Evolutionary conservation across 2,113 vertebrate species (phyloP), one percentile per base, ranked within the genome.

Genomic region (Pomatorhinus ruficollis): DNA sequence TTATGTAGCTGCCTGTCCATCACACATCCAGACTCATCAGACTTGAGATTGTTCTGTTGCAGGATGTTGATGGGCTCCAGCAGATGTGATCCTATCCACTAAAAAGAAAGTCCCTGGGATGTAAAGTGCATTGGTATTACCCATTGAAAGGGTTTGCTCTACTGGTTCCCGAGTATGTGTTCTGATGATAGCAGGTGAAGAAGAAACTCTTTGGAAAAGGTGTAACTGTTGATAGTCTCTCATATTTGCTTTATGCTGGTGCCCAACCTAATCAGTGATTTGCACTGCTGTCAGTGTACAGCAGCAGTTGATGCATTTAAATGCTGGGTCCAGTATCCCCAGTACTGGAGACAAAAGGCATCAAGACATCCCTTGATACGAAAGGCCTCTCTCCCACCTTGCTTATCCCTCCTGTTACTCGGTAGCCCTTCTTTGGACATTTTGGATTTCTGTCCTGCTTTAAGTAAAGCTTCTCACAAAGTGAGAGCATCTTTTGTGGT

Each of bases 81-180:
- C 23, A 50, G 42, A 17, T 42, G 5, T 37, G 23, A 9, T 83
- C 35, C 53, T 40, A 54, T 17, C 7, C 57, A 42, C 30, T 42
- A 35, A 31, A 87, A 59, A 40, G 21, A 39, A 86, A 72, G 35
- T 68, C 40, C 15, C 24, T 87, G 37, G 27, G 30, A 60, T 5
- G 1, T 20, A 47, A 76, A n/a, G 19, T 53, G 8, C 11, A 4
- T 42, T 66, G 22, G 5, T 63, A 35, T 85, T 88, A 31, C 5
- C 17, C 15, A 9, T 40, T 1, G 0, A 25, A 83, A 71, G 18
- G 5, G 18, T 83, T 53, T 59, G 13, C 39, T 47, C 21, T 69
- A 0, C 30, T 63, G 23, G 12, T 45, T 79, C 63, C 44, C 16
- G 40, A 33, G 16, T 16, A 8, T 8, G 0, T 39, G 23, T 39